Evolutionary conservation across 2,113 vertebrate genomes (phyloP), one percentile per base, ranked within the genome.

Genomic region (Sterna hirundo): DNA sequence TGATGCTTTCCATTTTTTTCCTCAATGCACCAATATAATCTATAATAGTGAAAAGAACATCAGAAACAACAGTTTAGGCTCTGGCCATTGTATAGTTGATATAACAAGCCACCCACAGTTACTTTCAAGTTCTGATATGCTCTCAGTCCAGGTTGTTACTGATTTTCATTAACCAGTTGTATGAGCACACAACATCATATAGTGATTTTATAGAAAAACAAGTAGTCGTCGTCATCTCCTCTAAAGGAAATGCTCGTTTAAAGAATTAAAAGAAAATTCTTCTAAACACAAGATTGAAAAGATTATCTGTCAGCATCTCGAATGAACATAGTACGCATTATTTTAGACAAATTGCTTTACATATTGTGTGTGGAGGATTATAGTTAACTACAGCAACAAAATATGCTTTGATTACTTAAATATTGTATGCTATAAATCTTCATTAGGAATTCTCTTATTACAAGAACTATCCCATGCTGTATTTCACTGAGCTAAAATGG

Each of bases 341-440:
- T 54, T 91, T 91, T 68, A 58, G 52, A 80, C 17, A 77, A 68
- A 60, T 83, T n/a, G 29, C 20, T 85, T 75, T 76, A 42, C 12
- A 42, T 68, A 38, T 29, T 86, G 5, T 93, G 11, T 86, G 29
- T 6, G 4, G 27, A 79, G 18, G 68, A 78, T 66, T 84, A 60
- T 42, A 46, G 93, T 88, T 86, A 49, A 49, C 90, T 82, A 78
- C 79, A 78, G 93, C 58, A 93, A 93, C 77, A 86, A 81, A 94
- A 94, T 76, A 38, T 91, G 12, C 30, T 81, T 90, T 70, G 51
- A 83, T 88, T 84, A 70, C 34, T 94, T 94, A 91, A 87, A 68
- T 93, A 79, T 47, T 84, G 29, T 75, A 52, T 61, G 26, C 42
- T 64, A 51, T 64, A 83, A 90, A 92, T 65, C 81, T 92, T 92